Conservation (phyloP, 1,140 invertebrate genomes). For the Bilobella aurantiaca region DNA sequence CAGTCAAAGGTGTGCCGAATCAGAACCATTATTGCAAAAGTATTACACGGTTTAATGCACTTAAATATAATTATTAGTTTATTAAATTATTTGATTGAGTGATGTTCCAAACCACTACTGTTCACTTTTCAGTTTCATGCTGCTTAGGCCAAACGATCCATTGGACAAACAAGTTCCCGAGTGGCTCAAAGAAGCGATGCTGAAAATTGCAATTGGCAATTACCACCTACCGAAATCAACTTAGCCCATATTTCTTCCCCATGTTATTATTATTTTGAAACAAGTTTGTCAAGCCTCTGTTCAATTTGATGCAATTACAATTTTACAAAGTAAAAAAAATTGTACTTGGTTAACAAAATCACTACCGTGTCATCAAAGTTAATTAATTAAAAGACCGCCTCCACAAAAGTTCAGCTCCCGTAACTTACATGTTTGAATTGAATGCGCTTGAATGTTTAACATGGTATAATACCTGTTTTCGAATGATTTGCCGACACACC, state of each 20-base stretch:
- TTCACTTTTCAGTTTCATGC: not conserved
- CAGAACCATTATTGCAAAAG: not conserved
- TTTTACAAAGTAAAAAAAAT: not conserved
- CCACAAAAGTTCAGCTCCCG: no score
- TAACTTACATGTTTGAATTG: no score
- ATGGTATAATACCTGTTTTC: no score
- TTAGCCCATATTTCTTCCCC: not conserved
- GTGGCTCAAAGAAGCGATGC: conserved; percentile 11
- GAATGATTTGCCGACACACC: no score
- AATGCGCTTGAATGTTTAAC: no score
- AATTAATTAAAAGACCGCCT: no score
- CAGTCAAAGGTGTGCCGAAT: not conserved
- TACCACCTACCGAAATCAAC: not conserved
- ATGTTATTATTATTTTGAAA: not conserved
- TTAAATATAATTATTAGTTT: not conserved
- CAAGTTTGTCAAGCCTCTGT: not conserved
- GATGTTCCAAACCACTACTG: not conserved
- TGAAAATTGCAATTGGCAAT: conserved; percentile 3
- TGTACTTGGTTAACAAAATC: no score
- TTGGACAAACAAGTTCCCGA: conserved; percentile 18
- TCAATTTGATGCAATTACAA: not conserved
- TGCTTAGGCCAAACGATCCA: conserved; percentile 20
- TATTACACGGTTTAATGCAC: not conserved
- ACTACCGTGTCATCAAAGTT: no score
- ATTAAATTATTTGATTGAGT: not conserved